Base-by-base conservation (phyloP, 1,140 invertebrate genomes). In the Wasmannia auropunctata region DNA sequence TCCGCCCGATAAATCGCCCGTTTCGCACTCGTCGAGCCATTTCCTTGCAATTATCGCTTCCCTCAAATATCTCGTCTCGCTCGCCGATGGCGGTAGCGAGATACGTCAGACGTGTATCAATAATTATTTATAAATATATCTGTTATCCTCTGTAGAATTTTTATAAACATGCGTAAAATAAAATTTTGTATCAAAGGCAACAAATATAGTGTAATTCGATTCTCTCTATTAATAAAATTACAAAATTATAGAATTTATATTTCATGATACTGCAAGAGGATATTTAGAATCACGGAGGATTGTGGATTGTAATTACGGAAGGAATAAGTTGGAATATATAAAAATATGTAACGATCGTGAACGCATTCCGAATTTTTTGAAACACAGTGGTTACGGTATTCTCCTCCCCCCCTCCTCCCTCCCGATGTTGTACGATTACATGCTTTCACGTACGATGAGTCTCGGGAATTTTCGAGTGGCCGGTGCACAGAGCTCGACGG, bases 1-100 rank as follows among this genome's bases (percentile, higher is more conserved):
- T 56, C 54, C 51, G 40, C n/a, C 14, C 67, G 88, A 90, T 90
- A 90, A 90, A 51, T 62, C 46, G 76, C 49, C 56, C 80, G 89
- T 75, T 86, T 89, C 76, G 86, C 89, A 85, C 88, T 89, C 86
- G 25, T 63, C 80, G 60, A 69, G 67, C 51, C 81, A 86, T 91
- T 91, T 91, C 86, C 89, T 90, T 90, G 46, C 91, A 91, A 91
- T 91, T 91, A 91, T 85, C 75, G 72, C 67, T 58, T 60, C 67
- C 22, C 79, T 72, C 67, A 60, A 83, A 60, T 83, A 85, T 63
- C 72, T 77, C 28, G 72, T 77, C 43, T 6, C 6, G 34, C 63
- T 40, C 16, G 79, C 19, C 72, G 81, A 85, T 85, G 46, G 37
- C 79, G 67, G 67, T 83, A 83, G 67, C 65, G 65, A 72, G 22